Conservation (phyloP, 1,140 invertebrate species). For the Cotesia vestalis region DNA sequence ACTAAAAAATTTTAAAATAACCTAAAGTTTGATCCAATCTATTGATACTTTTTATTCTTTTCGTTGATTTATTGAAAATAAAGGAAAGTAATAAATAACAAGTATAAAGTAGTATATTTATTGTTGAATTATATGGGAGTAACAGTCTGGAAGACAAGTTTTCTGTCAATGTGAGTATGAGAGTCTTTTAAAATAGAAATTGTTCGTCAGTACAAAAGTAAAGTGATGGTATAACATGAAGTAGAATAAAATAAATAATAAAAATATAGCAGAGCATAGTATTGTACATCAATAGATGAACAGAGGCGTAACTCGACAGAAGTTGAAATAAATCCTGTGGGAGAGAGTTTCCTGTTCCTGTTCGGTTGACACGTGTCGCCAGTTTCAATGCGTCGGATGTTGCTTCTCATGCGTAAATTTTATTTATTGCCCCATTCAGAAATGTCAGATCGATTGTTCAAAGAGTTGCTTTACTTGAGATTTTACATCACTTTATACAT, state of each 20-base stretch:
- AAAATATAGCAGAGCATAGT: conserved; percentile 1
- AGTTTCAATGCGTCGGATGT: conserved; percentile 50
- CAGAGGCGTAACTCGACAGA: conserved; percentile 33
- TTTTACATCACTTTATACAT: not conserved
- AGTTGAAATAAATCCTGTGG: conserved; percentile 55
- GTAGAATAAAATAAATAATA: conserved; percentile 4
- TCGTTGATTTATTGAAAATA: not conserved
- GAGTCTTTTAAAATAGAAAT: conserved; percentile 6
- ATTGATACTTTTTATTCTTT: too few species aligned
- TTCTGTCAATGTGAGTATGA: not conserved
- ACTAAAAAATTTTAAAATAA: too few species aligned
- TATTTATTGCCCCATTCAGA: conserved; percentile 49
- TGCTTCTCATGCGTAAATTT: conserved; percentile 51
- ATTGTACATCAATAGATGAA: conserved; percentile 33
- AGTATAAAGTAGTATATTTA: conserved; percentile 1
- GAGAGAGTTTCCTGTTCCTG: conserved; percentile 51
- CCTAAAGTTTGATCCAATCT: too few species aligned
- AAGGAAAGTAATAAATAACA: conserved; percentile 6
- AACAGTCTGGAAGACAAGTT: not conserved
- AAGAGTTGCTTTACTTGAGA: not conserved
- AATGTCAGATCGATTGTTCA: conserved; percentile 33
- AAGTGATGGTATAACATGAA: conserved; percentile 5
- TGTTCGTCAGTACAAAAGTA: not conserved
- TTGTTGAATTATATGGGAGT: not conserved
- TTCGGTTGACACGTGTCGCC: conserved; percentile 54